A percentile compares a stretch with the other conserved stretches of the same genome.
Conservation (phyloP, 2,113 vertebrate species). For the Rhipidura dahli region DNA sequence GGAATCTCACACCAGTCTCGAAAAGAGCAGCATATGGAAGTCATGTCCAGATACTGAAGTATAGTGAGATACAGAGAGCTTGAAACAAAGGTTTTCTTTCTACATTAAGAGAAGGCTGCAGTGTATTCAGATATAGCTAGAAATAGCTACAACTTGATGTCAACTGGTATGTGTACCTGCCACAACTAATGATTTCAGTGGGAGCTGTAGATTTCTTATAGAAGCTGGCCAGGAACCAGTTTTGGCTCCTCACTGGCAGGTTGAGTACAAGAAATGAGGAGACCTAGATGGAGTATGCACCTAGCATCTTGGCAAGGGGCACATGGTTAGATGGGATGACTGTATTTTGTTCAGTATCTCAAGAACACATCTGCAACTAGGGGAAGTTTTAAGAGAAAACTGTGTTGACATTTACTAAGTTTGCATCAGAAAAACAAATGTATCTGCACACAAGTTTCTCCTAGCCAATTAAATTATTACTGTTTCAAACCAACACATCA, state of each 20-base stretch:
- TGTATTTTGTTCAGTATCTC: neutral
- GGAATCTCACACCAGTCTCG: neutral
- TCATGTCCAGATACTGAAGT: neutral
- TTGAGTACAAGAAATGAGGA: neutral
- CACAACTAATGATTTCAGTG: neutral
- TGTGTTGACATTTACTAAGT: neutral
- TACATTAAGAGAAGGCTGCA: neutral
- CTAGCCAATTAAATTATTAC: neutral
- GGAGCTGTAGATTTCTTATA: neutral
- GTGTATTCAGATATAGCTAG: neutral
- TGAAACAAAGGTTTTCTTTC: neutral
- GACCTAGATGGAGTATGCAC: neutral
- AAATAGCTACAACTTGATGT: neutral
- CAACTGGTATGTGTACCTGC: neutral
- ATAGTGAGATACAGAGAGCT: neutral
- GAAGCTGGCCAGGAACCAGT: neutral
- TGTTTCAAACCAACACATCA: neutral
- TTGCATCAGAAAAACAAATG: neutral
- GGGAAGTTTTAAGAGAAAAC: neutral
- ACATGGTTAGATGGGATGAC: neutral
- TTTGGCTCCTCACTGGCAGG: neutral
- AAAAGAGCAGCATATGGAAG: neutral
- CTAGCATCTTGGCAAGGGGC: neutral
- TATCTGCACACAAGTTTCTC: neutral
- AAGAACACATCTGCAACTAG: neutral